phyloP scores from a whole-genome alignment of 1,140 invertebrate genomes.

The Drosophila biarmipes region DNA sequence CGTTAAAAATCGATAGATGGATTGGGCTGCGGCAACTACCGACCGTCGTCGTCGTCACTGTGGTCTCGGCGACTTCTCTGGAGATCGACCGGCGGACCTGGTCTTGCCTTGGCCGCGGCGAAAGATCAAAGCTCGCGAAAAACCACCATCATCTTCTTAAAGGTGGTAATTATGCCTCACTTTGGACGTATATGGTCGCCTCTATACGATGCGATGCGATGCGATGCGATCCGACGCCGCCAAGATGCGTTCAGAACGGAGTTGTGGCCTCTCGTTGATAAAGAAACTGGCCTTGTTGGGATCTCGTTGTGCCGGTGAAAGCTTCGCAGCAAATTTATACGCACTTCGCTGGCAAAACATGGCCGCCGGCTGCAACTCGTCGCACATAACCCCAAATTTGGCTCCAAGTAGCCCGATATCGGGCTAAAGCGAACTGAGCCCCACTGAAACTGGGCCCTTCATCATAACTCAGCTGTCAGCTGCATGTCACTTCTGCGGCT shows the following conservation, averaged over 20 bases:
- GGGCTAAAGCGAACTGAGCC: not conserved
- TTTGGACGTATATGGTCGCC: conserved; percentile 50
- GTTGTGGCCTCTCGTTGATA: conserved; percentile 28
- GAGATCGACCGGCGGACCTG: conserved; percentile 29
- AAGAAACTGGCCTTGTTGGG: conserved; percentile 48
- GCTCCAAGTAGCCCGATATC: conserved; percentile 61
- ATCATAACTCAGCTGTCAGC: conserved; percentile 83
- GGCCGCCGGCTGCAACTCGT: conserved; percentile 63
- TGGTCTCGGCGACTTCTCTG: conserved; percentile 49
- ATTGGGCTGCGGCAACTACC: conserved; percentile 65
- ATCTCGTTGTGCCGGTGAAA: conserved; percentile 66
- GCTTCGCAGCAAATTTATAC: conserved; percentile 78
- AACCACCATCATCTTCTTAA: conserved; percentile 83
- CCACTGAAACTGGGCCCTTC: conserved; percentile 28
- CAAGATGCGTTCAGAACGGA: conserved; percentile 19
- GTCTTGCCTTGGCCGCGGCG: conserved; percentile 54
- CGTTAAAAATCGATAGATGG: conserved; percentile 84
- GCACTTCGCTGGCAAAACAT: conserved; percentile 67
- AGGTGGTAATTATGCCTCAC: conserved; percentile 83
- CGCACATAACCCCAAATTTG: conserved; percentile 69
- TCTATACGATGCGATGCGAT: conserved; percentile 17
- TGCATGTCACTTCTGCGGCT: conserved; percentile 83
- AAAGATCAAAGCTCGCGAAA: conserved; percentile 82
- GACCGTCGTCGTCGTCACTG: conserved; percentile 31
- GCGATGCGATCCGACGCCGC: conserved; percentile 4